These are phyloP conservation scores for Archaeoteleia sp. DNA, from an alignment of 2,888 invertebrate species.

Conservation along the genomic window DNA sequence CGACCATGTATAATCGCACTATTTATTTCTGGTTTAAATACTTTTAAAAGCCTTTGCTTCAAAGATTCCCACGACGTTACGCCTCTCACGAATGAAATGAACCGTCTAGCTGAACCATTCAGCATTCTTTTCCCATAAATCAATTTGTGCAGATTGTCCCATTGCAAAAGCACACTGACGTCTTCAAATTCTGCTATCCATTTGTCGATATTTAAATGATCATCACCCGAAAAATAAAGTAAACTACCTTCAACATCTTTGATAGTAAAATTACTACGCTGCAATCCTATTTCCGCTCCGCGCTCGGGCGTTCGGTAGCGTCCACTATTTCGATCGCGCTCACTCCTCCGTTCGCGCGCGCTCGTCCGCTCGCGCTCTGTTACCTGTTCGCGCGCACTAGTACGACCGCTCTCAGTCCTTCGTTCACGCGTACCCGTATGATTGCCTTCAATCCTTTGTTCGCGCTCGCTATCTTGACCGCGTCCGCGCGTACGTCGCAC, in stretches of 20 bases:
- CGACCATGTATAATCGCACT: conserved; percentile 40
- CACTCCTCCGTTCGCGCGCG: too few species aligned
- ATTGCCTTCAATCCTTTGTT: too few species aligned
- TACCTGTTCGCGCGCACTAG: too few species aligned
- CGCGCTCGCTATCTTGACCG: too few species aligned
- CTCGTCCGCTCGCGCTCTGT: too few species aligned
- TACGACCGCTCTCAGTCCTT: too few species aligned
- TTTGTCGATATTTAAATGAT: conserved; percentile 9
- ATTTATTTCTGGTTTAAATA: conserved; percentile 43
- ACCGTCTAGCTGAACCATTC: conserved; percentile 40
- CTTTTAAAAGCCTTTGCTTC: conserved; percentile 20
- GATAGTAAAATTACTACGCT: conserved; percentile 10
- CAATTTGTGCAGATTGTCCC: conserved; percentile 41
- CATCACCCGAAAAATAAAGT: conserved; percentile 33
- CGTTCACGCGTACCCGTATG: too few species aligned
- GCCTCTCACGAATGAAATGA: conserved; percentile 27
- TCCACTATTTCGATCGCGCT: too few species aligned
- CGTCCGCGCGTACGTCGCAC: too few species aligned
- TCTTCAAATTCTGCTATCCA: conserved; percentile 53
- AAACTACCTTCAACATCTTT: conserved; percentile 41
- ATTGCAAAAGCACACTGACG: conserved; percentile 24
- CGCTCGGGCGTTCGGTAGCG: too few species aligned
- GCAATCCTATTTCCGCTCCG: too few species aligned
- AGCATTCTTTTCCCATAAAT: conserved; percentile 44
- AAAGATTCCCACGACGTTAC: conserved; percentile 32